phyloP scores from a whole-genome alignment of 2,797 vertebrate species.

The Holocentrus rufus region DNA sequence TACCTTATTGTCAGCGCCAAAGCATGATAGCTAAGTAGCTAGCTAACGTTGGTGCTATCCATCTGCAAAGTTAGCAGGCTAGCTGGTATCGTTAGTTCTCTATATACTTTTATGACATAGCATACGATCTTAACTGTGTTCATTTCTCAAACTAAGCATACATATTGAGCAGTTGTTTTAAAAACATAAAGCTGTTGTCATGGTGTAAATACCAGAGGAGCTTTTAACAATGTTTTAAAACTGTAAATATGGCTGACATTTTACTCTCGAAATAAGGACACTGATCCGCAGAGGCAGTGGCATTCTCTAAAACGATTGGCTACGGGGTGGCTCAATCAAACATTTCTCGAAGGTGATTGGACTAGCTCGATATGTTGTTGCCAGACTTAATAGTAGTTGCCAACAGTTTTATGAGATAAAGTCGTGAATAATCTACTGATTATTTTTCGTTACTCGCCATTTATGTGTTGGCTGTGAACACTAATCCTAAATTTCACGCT shows the following conservation, averaged over 20 bases:
- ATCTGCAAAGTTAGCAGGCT: constrained; percentile 68
- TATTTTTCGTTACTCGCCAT: background rate
- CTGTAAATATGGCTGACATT: constrained; percentile 88
- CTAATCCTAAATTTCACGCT: background rate
- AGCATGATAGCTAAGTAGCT: constrained; percentile 25
- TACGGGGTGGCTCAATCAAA: constrained; percentile 45
- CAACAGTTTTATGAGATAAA: constrained; percentile 59
- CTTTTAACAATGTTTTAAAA: constrained; percentile 65
- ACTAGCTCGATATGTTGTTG: constrained; percentile 40
- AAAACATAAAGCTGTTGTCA: background rate
- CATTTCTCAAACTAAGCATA: background rate
- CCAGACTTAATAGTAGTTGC: constrained; percentile 38
- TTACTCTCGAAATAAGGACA: constrained; percentile 79
- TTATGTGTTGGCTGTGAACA: background rate
- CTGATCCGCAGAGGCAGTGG: constrained; percentile 62
- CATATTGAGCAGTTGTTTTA: background rate
- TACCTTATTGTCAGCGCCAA: constrained; percentile 36
- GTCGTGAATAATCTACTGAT: constrained; percentile 55
- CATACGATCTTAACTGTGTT: background rate
- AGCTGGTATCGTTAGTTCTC: constrained; percentile 41
- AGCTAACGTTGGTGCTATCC: constrained; percentile 42
- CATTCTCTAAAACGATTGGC: constrained; percentile 73
- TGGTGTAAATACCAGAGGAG: constrained; percentile 1
- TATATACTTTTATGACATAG: constrained; percentile 21
- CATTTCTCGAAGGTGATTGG: constrained; percentile 72